Conservation (phyloP, 2,888 invertebrate genomes). For the Vanessa cardui region DNA sequence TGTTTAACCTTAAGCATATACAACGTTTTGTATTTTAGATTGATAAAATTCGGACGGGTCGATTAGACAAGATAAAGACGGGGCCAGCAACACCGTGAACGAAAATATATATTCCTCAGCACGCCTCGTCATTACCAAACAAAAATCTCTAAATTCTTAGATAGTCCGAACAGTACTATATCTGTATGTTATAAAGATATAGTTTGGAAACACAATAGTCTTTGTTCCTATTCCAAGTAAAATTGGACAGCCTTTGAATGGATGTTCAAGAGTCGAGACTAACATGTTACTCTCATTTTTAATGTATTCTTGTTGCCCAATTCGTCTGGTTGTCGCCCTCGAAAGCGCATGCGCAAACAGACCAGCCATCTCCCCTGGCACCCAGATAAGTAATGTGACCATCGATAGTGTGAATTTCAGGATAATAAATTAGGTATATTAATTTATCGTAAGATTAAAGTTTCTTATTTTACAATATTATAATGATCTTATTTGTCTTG, state of each 20-base stretch:
- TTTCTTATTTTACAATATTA: too few species aligned
- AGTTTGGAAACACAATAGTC: neutral
- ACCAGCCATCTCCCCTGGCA: slow-evolving; percentile 21
- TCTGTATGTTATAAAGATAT: too few species aligned
- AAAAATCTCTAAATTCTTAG: too few species aligned
- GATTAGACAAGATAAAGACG: too few species aligned
- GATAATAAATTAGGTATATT: neutral
- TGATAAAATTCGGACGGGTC: too few species aligned
- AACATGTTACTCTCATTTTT: slow-evolving; percentile 22
- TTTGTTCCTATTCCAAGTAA: neutral
- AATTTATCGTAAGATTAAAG: neutral
- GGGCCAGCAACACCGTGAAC: too few species aligned
- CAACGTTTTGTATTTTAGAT: too few species aligned
- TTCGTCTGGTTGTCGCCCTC: slow-evolving; percentile 18
- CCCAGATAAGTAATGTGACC: slow-evolving; percentile 26
- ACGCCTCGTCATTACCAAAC: too few species aligned
- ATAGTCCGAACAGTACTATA: too few species aligned
- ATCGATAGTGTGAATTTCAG: neutral
- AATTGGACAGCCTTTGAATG: neutral
- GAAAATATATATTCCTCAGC: too few species aligned
- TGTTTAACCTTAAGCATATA: too few species aligned
- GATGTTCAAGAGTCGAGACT: neutral
- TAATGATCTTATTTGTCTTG: too few species aligned
- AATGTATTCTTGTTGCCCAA: slow-evolving; percentile 23
- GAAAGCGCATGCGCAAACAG: slow-evolving; percentile 27